Evolutionary conservation across 1,140 invertebrate genomes (phyloP).

Genomic region (Drosophila tristis): DNA sequence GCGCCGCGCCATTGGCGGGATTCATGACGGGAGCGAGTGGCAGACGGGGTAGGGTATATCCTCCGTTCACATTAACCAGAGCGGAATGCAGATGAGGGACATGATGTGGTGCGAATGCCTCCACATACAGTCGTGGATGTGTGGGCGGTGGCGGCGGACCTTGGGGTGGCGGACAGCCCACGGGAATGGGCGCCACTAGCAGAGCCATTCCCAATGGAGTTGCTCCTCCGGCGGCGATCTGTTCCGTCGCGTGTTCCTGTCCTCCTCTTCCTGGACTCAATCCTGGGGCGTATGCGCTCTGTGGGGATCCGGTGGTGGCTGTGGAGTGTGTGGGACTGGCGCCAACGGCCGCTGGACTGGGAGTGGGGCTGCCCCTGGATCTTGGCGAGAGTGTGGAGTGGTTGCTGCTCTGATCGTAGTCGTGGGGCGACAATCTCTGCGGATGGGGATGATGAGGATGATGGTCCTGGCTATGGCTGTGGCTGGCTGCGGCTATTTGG

Average conservation of each 20-base stretch:
- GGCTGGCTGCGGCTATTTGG: constrained; percentile 72
- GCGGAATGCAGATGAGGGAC: constrained; percentile 51
- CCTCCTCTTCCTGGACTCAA: constrained; percentile 46
- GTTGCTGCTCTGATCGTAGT: constrained; percentile 74
- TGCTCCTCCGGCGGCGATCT: constrained; percentile 23
- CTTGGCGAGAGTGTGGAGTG: constrained; percentile 70
- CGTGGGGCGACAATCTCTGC: constrained; percentile 33
- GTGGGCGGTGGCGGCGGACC: constrained; percentile 31
- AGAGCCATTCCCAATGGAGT: constrained; percentile 54
- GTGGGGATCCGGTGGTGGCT: constrained; percentile 68
- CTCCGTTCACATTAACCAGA: constrained; percentile 22
- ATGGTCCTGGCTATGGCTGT: constrained; percentile 31
- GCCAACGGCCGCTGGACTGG: constrained; percentile 47
- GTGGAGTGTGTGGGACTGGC: constrained; percentile 66
- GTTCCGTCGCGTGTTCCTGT: constrained; percentile 16
- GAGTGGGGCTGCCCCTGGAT: constrained; percentile 48
- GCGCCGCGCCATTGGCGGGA: constrained; percentile 40
- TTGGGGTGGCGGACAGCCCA: constrained; percentile 43
- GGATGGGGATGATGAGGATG: constrained; percentile 33
- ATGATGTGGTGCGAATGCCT: constrained; percentile 59
- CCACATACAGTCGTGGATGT: constrained; percentile 66
- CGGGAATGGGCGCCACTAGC: constrained; percentile 66
- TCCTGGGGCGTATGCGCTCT: constrained; percentile 51
- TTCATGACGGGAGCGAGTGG: constrained; percentile 65
- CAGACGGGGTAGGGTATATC: constrained; percentile 68